Conservation (phyloP, 2,888 invertebrate genomes). For the Craniophora ligustri region DNA sequence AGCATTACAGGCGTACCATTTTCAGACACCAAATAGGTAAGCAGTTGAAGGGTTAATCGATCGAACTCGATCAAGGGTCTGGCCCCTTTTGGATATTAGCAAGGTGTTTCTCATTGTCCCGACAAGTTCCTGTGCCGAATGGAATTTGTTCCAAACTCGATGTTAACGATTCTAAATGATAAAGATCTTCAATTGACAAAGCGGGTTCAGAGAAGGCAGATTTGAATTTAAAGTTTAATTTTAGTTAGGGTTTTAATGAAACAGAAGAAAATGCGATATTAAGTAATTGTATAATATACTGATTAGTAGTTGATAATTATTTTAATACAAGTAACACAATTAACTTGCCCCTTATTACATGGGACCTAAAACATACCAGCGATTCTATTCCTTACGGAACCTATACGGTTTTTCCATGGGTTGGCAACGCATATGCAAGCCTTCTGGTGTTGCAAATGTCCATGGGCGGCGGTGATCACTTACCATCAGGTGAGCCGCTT, state of each 20-base stretch:
- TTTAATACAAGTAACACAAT: no score
- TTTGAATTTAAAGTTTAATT: neutral
- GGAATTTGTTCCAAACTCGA: conserved; percentile 77
- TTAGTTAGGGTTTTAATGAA: neutral
- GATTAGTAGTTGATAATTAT: no score
- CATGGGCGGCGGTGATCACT: no score
- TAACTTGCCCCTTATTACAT: no score
- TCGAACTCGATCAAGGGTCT: conserved; percentile 44
- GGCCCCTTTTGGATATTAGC: conserved; percentile 59
- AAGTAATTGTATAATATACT: no score
- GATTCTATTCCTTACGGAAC: no score
- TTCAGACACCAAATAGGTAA: conserved; percentile 24
- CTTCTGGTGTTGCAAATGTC: no score
- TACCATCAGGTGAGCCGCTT: no score
- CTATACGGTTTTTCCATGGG: no score
- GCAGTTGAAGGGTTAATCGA: conserved; percentile 52
- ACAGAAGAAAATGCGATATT: neutral
- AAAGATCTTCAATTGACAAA: conserved; percentile 62
- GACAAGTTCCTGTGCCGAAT: conserved; percentile 71
- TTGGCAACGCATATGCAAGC: no score
- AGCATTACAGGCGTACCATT: conserved; percentile 14
- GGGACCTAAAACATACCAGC: no score
- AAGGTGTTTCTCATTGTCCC: conserved; percentile 72
- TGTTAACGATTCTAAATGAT: conserved; percentile 76
- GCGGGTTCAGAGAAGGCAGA: conserved; percentile 18